Base-by-base conservation (phyloP, 2,113 vertebrate genomes). In the Marmota monax region DNA sequence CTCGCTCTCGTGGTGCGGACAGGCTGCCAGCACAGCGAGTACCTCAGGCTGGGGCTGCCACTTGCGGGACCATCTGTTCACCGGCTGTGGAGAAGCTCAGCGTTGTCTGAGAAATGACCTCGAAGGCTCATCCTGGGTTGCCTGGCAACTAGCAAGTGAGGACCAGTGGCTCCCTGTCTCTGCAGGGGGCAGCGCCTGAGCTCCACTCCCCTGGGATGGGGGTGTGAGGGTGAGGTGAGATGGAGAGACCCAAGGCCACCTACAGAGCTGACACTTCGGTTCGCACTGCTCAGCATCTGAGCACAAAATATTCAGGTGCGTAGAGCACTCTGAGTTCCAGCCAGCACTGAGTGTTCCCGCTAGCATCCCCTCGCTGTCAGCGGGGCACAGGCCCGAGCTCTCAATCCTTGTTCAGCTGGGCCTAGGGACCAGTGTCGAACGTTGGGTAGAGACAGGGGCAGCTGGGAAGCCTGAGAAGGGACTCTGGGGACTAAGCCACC, bases 71-170 rank as follows among this genome's bases (percentile, higher is more conserved):
- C 97, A 97, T 97, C 97, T 98, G 97, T 94, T 96, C 96, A 83
- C 97, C 92, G 92, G 89, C 96, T 97, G 96, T 48, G 85, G 78
- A 61, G 89, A 85, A 94, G 92, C 96, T 88, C 96, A 69, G 90
- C 92, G 92, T 83, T 84, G 92, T 90, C 97, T 97, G 94, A 92
- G 96, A 94, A 97, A 93, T 97, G 97, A 97, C 97, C 97, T 97
- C 92, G 1, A 63, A 97, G 95, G 88, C 96, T 97, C 87, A 95
- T 95, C 95, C 72, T 84, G 88, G 78, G 97, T 98, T 98, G 97
- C 97, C 92, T 97, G 97, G 97, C 97, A 98, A 98, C 97, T 14
- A 96, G 94, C 96, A 97, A 97, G 87, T 74, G 22, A 56, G 89
- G 92, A 92, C 94, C 56, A 76, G 85, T 72, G 89, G 73, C 72